A percentile compares a stretch with the other conserved stretches of the same genome.
phyloP scores from a whole-genome alignment of 1,140 invertebrate genomes.

The Polyergus mexicanus region DNA sequence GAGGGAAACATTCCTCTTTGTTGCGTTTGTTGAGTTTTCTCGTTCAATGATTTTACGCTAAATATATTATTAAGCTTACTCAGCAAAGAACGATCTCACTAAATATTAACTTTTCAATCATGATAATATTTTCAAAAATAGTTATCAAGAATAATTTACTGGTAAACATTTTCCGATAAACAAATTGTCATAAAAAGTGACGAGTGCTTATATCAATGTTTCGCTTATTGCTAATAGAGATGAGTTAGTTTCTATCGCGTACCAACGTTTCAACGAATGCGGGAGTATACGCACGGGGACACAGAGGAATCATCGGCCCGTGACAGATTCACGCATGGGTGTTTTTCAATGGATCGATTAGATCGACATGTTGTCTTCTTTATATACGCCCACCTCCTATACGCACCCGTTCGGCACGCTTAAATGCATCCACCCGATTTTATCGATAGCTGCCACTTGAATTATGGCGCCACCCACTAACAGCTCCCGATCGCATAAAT shows the following conservation, averaged over 20 bases:
- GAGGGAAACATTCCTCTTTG: constrained; percentile 60
- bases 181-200: neutral
- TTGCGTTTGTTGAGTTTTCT: constrained; percentile 38
- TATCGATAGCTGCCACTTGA: constrained; percentile 72
- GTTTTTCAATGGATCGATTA: constrained; percentile 70
- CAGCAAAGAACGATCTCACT: constrained; percentile 43
- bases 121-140: constrained; percentile 9
- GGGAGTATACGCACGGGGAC: neutral
- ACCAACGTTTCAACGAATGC: constrained; percentile 31
- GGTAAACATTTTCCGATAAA: constrained; percentile 17
- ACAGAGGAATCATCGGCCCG: constrained; percentile 47
- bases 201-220: neutral
- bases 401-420: constrained; percentile 60
- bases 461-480: constrained; percentile 74
- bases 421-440: constrained; percentile 48
- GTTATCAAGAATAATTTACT: constrained; percentile 17
- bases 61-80: constrained; percentile 66
- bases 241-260: neutral
- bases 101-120: constrained; percentile 63
- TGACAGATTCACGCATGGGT: constrained; percentile 50
- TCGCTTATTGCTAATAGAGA: too few species aligned
- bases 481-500: constrained; percentile 73
- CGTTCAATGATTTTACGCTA: constrained; percentile 59
- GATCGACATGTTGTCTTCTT: constrained; percentile 73
- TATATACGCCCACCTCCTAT: constrained; percentile 66